These are phyloP conservation scores for Spongilla lacustris DNA, from an alignment of 37 sponge, comb jelly and placozoan genomes.

Conservation along the genomic window DNA sequence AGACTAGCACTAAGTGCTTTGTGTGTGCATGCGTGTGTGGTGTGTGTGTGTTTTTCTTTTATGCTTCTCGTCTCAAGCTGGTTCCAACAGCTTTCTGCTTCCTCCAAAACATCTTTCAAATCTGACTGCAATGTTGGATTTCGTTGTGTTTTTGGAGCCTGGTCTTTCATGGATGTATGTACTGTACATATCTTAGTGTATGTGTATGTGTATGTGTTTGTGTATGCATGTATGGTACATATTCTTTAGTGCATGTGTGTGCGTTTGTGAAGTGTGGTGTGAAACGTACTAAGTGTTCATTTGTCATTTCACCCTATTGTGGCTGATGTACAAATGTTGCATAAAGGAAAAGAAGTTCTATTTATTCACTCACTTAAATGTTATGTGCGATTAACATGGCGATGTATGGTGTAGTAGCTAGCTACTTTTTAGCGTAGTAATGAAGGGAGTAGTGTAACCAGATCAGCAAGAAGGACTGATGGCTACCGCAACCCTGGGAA, in stretches of 20 bases:
- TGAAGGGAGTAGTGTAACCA: background rate
- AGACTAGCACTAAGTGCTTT: background rate
- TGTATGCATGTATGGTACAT: constrained; percentile 16
- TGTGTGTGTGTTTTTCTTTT: constrained; percentile 7
- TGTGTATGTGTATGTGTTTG: constrained; percentile 4
- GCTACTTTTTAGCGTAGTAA: background rate
- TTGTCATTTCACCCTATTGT: background rate
- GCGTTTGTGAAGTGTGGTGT: background rate
- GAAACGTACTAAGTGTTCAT: background rate
- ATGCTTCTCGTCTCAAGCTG: background rate
- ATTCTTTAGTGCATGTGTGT: constrained; percentile 3
- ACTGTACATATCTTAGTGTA: background rate
- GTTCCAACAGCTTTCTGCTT: constrained; percentile 6
- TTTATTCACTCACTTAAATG: background rate
- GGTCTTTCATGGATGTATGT: background rate
- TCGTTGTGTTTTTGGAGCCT: constrained; percentile 1
- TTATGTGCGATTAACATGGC: background rate
- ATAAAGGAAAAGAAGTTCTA: background rate
- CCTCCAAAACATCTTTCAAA: background rate
- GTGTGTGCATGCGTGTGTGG: constrained; percentile 2
- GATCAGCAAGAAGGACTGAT: background rate
- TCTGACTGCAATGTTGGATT: background rate
- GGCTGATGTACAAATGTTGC: constrained; percentile 1
- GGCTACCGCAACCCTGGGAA: background rate
- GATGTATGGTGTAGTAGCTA: background rate